A percentile compares a stretch with the other conserved stretches of the same genome.
Conservation (phyloP, 1,140 invertebrate species). For the Atopsyche davidsoni region DNA sequence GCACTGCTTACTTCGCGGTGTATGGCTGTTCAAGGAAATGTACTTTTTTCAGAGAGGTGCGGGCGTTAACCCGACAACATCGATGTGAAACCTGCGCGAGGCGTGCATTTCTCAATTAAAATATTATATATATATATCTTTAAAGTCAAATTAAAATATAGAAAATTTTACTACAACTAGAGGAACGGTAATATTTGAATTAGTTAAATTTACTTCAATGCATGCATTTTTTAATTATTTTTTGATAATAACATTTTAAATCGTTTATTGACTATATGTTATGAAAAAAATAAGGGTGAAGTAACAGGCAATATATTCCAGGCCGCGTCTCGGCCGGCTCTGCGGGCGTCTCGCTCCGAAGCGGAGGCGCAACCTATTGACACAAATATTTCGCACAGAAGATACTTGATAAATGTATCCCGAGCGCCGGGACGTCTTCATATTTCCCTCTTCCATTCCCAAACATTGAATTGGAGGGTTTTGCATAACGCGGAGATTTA, state of each 20-base stretch:
- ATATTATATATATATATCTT: no score
- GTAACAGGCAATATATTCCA: no score
- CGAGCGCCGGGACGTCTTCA: constrained; percentile 17
- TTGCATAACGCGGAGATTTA: constrained; percentile 27
- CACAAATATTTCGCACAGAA: constrained; percentile 7
- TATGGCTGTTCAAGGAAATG: no score
- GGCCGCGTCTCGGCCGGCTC: no score
- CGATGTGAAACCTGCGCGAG: no score
- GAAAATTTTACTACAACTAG: no score
- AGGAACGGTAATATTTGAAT: background rate
- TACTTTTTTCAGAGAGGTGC: no score
- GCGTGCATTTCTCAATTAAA: no score
- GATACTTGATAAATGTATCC: constrained; percentile 21
- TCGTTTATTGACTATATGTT: background rate
- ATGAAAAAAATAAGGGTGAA: background rate
- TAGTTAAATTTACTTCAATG: background rate
- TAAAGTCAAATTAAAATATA: no score
- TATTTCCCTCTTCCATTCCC: constrained; percentile 22
- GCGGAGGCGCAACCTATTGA: constrained; percentile 3
- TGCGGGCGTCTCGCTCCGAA: no score
- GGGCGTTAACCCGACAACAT: no score
- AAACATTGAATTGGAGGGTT: constrained; percentile 23
- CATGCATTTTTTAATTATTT: background rate
- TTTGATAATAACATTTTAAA: background rate
- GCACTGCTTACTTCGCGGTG: no score